Conservation (phyloP, 2,888 invertebrate genomes). For the Archips crataeganus region DNA sequence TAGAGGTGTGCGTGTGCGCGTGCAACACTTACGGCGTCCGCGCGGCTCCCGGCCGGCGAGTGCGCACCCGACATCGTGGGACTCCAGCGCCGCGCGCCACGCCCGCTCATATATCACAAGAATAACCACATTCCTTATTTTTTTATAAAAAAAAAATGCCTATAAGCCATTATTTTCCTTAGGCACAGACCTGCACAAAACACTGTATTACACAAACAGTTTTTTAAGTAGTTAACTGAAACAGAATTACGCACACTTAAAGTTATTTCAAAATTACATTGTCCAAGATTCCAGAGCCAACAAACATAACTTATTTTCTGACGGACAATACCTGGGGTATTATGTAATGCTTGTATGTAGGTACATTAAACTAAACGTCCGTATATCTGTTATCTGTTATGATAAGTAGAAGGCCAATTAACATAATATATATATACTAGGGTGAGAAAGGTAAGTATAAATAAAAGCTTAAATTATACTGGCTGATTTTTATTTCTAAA, state of each 20-base stretch:
- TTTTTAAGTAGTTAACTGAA: not conserved
- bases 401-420: too few species aligned
- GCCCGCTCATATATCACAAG: constrained; percentile 5
- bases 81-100: constrained; percentile 16
- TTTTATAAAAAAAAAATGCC: not conserved
- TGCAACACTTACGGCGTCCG: constrained; percentile 55
- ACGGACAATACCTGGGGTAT: too few species aligned
- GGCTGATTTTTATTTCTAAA: too few species aligned
- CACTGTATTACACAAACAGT: not conserved
- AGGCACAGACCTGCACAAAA: constrained; percentile 55
- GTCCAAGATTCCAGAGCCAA: not conserved
- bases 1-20: constrained; percentile 12
- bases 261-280: not conserved
- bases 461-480: too few species aligned
- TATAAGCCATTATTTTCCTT: constrained; percentile 36
- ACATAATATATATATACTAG: too few species aligned
- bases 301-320: too few species aligned
- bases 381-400: too few species aligned
- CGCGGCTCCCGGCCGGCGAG: constrained; percentile 55
- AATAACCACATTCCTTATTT: constrained; percentile 20
- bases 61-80: constrained; percentile 50
- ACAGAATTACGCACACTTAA: not conserved
- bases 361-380: too few species aligned
- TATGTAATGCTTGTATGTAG: too few species aligned
- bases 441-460: too few species aligned